These are phyloP conservation scores for Gymnopithys bicolor DNA, from an alignment of 2,797 vertebrate genomes.

Conservation along the genomic window DNA sequence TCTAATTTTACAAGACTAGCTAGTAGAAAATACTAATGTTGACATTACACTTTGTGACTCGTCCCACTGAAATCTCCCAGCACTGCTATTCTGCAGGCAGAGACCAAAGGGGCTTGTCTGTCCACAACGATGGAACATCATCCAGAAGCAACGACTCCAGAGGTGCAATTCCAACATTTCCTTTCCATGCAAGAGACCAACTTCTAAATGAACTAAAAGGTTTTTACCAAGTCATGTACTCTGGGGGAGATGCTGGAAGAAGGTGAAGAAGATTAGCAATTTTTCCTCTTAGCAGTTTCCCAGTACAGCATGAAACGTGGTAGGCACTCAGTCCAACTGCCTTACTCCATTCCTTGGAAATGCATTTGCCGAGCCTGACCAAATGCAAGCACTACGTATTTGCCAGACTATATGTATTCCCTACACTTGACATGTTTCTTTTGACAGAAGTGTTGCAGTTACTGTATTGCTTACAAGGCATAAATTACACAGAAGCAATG, in stretches of 20 bases:
- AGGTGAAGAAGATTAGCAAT: neutral
- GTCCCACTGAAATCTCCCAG: rapidly evolving
- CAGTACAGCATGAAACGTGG: neutral
- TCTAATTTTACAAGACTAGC: neutral
- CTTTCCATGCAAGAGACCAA: neutral
- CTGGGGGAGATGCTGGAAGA: neutral
- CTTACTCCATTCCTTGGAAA: neutral
- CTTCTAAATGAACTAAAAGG: neutral
- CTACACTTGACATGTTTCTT: neutral
- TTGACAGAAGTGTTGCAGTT: neutral
- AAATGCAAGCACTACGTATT: neutral
- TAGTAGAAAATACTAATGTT: neutral
- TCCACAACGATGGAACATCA: rapidly evolving
- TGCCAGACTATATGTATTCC: neutral
- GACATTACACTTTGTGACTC: neutral
- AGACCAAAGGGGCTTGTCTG: neutral
- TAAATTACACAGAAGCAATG: neutral
- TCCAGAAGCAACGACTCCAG: neutral
- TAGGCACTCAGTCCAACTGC: neutral
- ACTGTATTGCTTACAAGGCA: neutral
- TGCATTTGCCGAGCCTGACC: neutral
- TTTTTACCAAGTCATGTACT: neutral
- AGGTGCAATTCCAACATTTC: neutral
- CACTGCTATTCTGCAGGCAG: neutral
- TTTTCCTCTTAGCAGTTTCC: neutral